Percentiles rank a stretch among this genome's conserved stretches.
phyloP scores from a whole-genome alignment of 2,797 vertebrate species.

The Danio jaintianensis region DNA sequence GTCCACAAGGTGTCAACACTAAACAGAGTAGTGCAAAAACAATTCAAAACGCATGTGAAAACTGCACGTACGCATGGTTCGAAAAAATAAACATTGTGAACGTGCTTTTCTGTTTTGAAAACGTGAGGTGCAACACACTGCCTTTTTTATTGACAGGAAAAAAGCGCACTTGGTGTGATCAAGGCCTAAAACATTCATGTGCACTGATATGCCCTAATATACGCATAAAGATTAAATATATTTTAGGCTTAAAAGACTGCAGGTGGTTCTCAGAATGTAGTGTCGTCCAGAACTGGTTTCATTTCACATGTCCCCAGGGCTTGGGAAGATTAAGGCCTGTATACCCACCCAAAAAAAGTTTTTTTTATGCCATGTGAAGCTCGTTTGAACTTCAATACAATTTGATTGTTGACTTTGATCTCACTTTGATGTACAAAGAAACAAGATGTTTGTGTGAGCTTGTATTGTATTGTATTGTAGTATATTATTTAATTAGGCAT shows the following conservation, averaged over 20 bases:
- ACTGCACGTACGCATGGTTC: no score
- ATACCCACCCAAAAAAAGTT: background rate
- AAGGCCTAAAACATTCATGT: no score
- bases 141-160: no score
- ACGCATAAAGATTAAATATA: no score
- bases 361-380: conserved; percentile 43
- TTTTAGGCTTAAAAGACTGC: background rate
- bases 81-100: no score
- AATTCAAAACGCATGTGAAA: no score
- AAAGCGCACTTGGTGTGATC: no score
- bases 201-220: no score
- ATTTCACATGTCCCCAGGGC: background rate
- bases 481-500: conserved; percentile 37
- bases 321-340: background rate
- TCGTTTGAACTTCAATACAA: conserved; percentile 10
- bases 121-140: no score
- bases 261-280: conserved; percentile 2
- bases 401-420: conserved; percentile 41
- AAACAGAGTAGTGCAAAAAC: no score
- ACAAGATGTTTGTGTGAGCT: conserved; percentile 22
- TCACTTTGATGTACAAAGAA: conserved; percentile 41
- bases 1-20: no score
- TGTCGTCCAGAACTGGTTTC: background rate
- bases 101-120: no score
- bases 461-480: background rate